Evolutionary conservation across 37 sponge, comb jelly and placozoan genomes (phyloP).

Genomic region (Hormiphora californensis): DNA sequence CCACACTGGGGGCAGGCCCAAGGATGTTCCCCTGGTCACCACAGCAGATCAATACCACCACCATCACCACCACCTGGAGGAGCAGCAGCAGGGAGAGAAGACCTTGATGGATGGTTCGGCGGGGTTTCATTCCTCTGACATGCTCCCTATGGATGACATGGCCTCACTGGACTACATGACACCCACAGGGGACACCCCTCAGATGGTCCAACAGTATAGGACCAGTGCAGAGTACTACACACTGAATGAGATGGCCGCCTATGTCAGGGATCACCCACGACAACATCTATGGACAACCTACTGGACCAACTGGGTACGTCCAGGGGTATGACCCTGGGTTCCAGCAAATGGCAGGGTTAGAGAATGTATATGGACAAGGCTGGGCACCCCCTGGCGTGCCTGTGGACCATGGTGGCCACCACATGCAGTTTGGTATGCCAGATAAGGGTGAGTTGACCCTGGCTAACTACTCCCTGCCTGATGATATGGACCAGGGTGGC

Average conservation of each 20-base stretch:
- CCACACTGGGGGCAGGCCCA: background rate
- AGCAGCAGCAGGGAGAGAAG: no score
- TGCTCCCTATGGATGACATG: background rate
- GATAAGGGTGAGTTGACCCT: background rate
- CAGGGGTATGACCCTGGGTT: no score
- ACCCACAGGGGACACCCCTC: background rate
- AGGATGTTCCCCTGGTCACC: background rate
- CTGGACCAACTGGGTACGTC: no score
- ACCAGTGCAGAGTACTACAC: background rate
- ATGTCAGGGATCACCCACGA: no score
- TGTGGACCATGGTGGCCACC: background rate
- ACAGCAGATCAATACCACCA: background rate
- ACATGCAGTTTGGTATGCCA: background rate
- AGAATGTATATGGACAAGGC: background rate
- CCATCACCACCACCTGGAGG: background rate
- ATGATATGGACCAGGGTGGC: background rate
- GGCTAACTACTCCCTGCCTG: background rate
- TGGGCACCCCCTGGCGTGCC: background rate
- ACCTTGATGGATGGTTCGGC: no score
- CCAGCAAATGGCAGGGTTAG: no score
- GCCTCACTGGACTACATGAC: conserved; percentile 18
- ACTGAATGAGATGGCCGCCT: conserved; percentile 2
- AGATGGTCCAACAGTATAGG: background rate
- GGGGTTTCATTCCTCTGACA: background rate
- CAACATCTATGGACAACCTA: no score